phyloP scores from a whole-genome alignment of 2,888 invertebrate genomes.

The Drosophila meridionalis region DNA sequence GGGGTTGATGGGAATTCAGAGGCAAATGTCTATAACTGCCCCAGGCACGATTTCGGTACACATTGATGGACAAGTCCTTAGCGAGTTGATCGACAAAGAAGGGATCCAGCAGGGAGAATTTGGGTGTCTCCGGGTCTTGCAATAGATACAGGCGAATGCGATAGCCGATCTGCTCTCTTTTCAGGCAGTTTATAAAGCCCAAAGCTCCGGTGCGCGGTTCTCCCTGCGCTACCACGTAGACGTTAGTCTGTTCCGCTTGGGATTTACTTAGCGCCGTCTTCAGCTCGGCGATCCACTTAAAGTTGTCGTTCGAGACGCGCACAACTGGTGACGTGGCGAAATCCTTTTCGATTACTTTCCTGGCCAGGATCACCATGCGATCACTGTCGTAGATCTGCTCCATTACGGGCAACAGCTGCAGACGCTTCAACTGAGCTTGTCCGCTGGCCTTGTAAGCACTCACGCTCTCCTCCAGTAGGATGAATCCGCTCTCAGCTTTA shows the following conservation, averaged over 20 bases:
- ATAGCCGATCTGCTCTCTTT: slow-evolving; percentile 92
- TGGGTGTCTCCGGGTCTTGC: slow-evolving; percentile 87
- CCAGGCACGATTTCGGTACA: slow-evolving; percentile 92
- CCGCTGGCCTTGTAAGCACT: slow-evolving; percentile 84
- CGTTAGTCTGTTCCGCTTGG: slow-evolving; percentile 87
- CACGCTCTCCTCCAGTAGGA: slow-evolving; percentile 90
- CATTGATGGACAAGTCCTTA: slow-evolving; percentile 94
- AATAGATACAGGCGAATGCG: slow-evolving; percentile 90
- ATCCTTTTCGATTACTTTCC: slow-evolving; percentile 67
- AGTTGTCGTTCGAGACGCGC: slow-evolving; percentile 89
- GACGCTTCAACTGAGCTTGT: slow-evolving; percentile 81
- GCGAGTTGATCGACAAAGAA: slow-evolving; percentile 88
- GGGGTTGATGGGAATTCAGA: slow-evolving; percentile 85
- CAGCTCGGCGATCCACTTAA: slow-evolving; percentile 92
- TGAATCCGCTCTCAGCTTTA: slow-evolving; percentile 89
- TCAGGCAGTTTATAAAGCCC: slow-evolving; percentile 95
- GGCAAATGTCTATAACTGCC: slow-evolving; percentile 94
- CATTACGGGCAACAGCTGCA: slow-evolving; percentile 87
- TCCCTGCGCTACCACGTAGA: slow-evolving; percentile 89
- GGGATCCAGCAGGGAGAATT: slow-evolving; percentile 87
- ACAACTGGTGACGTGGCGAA: slow-evolving; percentile 86
- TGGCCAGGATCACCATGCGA: slow-evolving; percentile 89
- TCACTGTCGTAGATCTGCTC: slow-evolving; percentile 88
- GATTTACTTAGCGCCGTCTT: slow-evolving; percentile 89
- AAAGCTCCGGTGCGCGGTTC: slow-evolving; percentile 91